These are phyloP conservation scores for Ceyx margarethae DNA, from an alignment of 2,113 vertebrate species.

Conservation along the genomic window DNA sequence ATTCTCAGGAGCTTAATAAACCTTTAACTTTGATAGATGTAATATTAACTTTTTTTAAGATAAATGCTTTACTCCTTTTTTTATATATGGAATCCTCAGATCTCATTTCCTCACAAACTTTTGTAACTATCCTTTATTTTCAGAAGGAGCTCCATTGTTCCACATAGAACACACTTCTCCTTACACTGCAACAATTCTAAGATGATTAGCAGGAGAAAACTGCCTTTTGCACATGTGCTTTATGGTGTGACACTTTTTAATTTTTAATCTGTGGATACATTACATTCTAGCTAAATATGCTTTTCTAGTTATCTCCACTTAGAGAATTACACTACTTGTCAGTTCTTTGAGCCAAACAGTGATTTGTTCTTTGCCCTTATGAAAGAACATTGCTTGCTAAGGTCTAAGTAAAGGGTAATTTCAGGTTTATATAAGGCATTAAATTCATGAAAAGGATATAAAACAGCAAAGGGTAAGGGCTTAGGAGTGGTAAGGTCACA, in stretches of 20 bases:
- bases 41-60: not conserved
- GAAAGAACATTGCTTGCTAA: not conserved
- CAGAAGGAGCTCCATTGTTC: not conserved
- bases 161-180: not conserved
- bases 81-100: not conserved
- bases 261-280: not conserved
- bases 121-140: not conserved
- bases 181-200: not conserved
- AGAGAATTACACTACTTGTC: not conserved
- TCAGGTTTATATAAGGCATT: not conserved
- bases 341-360: not conserved
- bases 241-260: not conserved
- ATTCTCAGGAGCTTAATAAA: not conserved
- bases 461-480: not conserved
- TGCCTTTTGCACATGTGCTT: not conserved
- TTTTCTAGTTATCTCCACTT: not conserved
- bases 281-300: not conserved
- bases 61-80: not conserved
- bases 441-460: not conserved
- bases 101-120: not conserved
- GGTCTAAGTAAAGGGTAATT: not conserved
- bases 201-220: not conserved
- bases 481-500: not conserved
- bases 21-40: not conserved
- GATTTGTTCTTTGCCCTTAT: not conserved